These are phyloP conservation scores for Drosophila malerkotliana DNA, from an alignment of 1,140 invertebrate genomes.

Conservation along the genomic window DNA sequence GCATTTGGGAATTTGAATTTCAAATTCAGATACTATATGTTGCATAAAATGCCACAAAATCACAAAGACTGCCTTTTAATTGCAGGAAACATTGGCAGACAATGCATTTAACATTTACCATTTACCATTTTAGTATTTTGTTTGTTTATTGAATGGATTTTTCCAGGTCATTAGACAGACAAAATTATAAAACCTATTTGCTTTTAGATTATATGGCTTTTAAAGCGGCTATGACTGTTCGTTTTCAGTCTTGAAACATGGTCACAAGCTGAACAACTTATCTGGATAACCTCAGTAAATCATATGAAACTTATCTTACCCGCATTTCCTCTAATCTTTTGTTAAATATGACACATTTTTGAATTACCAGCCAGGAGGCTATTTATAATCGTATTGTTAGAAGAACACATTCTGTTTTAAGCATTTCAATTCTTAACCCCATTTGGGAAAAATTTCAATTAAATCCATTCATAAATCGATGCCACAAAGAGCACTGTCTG, in stretches of 20 bases:
- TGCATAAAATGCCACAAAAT: conserved; percentile 36
- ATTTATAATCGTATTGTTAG: background rate
- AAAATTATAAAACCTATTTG: background rate
- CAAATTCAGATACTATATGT: conserved; percentile 41
- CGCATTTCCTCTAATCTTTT: background rate
- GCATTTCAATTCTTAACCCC: too few species aligned
- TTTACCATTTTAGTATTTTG: conserved; percentile 8
- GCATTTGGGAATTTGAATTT: conserved; percentile 47
- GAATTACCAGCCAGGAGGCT: background rate
- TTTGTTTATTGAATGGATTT: background rate
- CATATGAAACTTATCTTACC: background rate
- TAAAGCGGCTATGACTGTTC: background rate
- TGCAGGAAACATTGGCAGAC: conserved; percentile 36
- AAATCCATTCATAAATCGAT: conserved; percentile 34
- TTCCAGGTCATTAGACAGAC: background rate
- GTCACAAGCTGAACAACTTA: background rate
- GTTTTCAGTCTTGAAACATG: background rate
- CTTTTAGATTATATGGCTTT: background rate
- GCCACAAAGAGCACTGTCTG: conserved; percentile 17
- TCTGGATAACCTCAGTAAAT: background rate
- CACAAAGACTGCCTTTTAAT: conserved; percentile 48
- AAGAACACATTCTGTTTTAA: background rate
- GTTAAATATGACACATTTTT: background rate
- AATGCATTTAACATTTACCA: background rate
- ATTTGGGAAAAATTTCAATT: conserved; percentile 14